phyloP scores from a whole-genome alignment of 2,888 invertebrate species.

The Serrognathus titanus region DNA sequence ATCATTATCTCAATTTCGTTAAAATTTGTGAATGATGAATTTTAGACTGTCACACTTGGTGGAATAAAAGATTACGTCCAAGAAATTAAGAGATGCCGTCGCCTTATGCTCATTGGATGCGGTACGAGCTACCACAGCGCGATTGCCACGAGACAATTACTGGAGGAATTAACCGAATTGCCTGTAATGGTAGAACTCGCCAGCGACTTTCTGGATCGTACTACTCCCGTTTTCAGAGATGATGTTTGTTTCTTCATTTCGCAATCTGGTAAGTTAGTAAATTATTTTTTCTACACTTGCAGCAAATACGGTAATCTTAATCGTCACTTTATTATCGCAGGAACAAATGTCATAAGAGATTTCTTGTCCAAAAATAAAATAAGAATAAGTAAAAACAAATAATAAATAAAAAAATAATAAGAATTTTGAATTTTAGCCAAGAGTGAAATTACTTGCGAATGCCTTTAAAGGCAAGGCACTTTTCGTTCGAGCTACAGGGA shows the following conservation, averaged over 20 bases:
- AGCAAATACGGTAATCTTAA: too few species aligned
- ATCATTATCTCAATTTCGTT: background rate
- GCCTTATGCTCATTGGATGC: slow-evolving; percentile 96
- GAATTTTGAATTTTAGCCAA: too few species aligned
- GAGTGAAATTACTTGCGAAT: too few species aligned
- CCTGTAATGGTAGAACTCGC: slow-evolving; percentile 99
- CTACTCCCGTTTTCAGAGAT: slow-evolving; percentile 98
- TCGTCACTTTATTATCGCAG: too few species aligned
- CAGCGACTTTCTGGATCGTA: slow-evolving; percentile 96
- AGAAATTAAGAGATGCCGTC: slow-evolving; percentile 94
- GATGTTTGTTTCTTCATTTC: slow-evolving; percentile 99
- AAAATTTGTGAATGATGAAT: slow-evolving; percentile 29
- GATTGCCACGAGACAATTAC: slow-evolving; percentile 90
- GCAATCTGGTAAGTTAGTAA: slow-evolving; percentile 73
- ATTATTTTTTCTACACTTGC: too few species aligned
- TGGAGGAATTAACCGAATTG: slow-evolving; percentile 96
- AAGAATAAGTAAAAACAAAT: too few species aligned
- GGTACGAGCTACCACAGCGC: slow-evolving; percentile 99
- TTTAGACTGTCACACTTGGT: slow-evolving; percentile 80
- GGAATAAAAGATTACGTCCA: slow-evolving; percentile 99
- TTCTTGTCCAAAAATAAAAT: too few species aligned
- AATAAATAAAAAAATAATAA: too few species aligned
- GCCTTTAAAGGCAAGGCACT: too few species aligned
- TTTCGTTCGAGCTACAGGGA: too few species aligned
- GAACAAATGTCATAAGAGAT: too few species aligned